phyloP scores from a whole-genome alignment of 2,888 invertebrate species.

The Craniophora ligustri region DNA sequence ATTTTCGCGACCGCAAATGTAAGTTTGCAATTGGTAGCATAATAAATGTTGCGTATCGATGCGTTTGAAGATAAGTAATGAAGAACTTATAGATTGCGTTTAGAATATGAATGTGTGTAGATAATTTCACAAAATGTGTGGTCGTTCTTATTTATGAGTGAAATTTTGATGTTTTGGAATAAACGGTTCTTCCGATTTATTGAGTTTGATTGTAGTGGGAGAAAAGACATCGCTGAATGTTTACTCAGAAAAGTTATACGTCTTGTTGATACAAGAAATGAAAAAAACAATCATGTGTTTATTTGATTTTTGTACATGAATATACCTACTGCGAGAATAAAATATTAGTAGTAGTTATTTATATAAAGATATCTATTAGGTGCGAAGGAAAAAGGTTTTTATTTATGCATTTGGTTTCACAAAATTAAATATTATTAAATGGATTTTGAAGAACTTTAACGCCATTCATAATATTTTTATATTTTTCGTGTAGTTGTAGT shows the following conservation, averaged over 20 bases:
- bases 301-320: too few relatives aligned
- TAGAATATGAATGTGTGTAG: constrained; percentile 73
- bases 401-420: too few relatives aligned
- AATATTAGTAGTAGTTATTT: too few relatives aligned
- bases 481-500: too few relatives aligned
- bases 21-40: constrained; percentile 69
- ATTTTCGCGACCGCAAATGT: constrained; percentile 20
- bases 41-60: constrained; percentile 88
- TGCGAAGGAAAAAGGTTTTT: too few relatives aligned
- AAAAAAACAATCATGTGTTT: too few relatives aligned
- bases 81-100: constrained; percentile 81
- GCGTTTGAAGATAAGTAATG: constrained; percentile 88
- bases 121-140: constrained; percentile 60
- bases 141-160: constrained; percentile 39
- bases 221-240: not conserved
- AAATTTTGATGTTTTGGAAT: constrained; percentile 32
- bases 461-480: too few relatives aligned
- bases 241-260: too few relatives aligned
- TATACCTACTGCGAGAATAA: too few relatives aligned
- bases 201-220: not conserved
- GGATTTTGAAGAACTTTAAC: too few relatives aligned
- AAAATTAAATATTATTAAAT: too few relatives aligned
- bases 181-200: constrained; percentile 9
- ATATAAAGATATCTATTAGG: too few relatives aligned
- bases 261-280: not conserved